Evolutionary conservation across 2,113 vertebrate species (phyloP), one percentile per base, ranked within the genome.

Genomic region (Rhinichthys klamathensis): DNA sequence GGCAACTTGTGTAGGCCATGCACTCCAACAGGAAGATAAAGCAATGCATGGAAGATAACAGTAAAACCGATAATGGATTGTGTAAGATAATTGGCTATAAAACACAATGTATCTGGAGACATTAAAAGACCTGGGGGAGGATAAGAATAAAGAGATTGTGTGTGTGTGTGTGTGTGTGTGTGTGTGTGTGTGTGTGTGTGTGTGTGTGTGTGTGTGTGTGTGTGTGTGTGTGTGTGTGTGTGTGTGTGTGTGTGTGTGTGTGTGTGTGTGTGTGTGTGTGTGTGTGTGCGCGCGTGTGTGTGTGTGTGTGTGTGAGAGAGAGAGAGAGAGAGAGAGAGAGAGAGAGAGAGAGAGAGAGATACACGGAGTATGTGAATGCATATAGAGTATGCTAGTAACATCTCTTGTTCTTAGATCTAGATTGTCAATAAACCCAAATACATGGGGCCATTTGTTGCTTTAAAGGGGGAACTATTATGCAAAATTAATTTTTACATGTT

Each of bases 61-160:
- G 84, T 90, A 91, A 92, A 93, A 96, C 95, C 94, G 92, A 95
- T 94, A 95, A 91, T 88, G 89, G 87, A 93, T 93, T 88, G 87
- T 86, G 82, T 90, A 91, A 92, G 91, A 95, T 94, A 95, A 95
- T 93, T 95, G 93, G 92, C 93, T 93, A 92, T 91, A 92, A 95
- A 93, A 92, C 92, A 90, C 90, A 88, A 89, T 88, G 90, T 93
- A 94, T 92, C 92, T 89, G 86, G 92, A 92, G 92, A 91, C 90
- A 85, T 92, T 92, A 94, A 94, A 95, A 94, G 93, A 94, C 93
- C 93, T 90, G 91, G 88, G 49, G 90, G 91, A 87, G 80, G 84
- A 80, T 78, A 63, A 56, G 72, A 86, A 27, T 77, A 58, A 27
- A 65, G 3, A n/a, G n/a, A n/a, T n/a, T 0, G 41, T 30, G 30